Evolutionary conservation across 2,113 vertebrate genomes (phyloP).

Genomic region (Bos taurus): ARS-UCD2.0 NC_037331.1:37073001-37073500

Average conservation of each 20-base stretch:
- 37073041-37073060: neutral
- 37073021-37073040: neutral
- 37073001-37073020: neutral
- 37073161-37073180: neutral
- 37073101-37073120: neutral
- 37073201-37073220: neutral
- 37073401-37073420: neutral
- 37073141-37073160: neutral
- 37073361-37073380: neutral
- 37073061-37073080: neutral
- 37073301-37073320: neutral
- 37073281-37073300: slow-evolving; percentile 1
- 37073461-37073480: slow-evolving; percentile 46
- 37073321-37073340: slow-evolving; percentile 28
- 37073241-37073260: slow-evolving; percentile 19
- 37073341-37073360: slow-evolving; percentile 1
- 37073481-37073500: slow-evolving; percentile 32
- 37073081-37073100: neutral
- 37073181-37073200: neutral
- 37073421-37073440: slow-evolving; percentile 35
- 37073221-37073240: neutral
- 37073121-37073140: neutral
- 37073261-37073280: slow-evolving; percentile 26
- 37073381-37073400: slow-evolving; percentile 62
- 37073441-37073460: slow-evolving; percentile 68